A percentile compares a stretch with the other conserved stretches of the same genome.
Evolutionary conservation across 2,797 vertebrate genomes (phyloP).

Genomic region (Neosalanx taihuensis): DNA sequence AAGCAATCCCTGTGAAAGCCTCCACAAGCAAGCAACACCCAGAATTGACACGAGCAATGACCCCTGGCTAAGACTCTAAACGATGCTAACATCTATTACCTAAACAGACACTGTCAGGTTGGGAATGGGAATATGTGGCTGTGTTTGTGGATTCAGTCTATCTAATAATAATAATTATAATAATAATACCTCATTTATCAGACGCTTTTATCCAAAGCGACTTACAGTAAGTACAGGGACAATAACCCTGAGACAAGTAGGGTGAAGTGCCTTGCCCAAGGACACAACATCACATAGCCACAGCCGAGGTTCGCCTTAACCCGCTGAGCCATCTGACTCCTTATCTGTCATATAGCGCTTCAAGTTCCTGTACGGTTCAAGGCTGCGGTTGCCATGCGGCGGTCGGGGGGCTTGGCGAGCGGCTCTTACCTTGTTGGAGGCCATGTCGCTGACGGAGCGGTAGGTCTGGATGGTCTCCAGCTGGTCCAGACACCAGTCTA

Average conservation of each 20-base stretch:
- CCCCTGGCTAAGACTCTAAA: not conserved
- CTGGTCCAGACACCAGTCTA: constrained; percentile 99
- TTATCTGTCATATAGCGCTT: not conserved
- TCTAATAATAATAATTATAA: no score
- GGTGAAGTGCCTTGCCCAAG: no score
- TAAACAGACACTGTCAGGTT: not conserved
- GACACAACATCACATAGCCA: no score
- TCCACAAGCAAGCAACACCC: not conserved
- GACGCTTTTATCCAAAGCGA: no score
- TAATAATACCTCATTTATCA: no score
- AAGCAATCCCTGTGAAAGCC: no score
- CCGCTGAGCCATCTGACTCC: no score
- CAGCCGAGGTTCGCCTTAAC: no score
- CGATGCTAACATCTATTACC: not conserved
- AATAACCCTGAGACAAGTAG: no score
- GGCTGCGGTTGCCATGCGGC: not conserved
- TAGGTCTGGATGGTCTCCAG: constrained; percentile 98
- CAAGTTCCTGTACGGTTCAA: not conserved
- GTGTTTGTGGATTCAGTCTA: not conserved
- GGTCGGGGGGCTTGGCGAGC: not conserved
- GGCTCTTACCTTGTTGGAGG: constrained; percentile 91
- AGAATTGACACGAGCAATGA: not conserved
- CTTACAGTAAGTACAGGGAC: no score
- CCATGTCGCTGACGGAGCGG: constrained; percentile 98
- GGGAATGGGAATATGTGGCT: not conserved